Evolutionary conservation across 1,140 invertebrate genomes (phyloP).

Genomic region (Notospermus geniculatus): DNA sequence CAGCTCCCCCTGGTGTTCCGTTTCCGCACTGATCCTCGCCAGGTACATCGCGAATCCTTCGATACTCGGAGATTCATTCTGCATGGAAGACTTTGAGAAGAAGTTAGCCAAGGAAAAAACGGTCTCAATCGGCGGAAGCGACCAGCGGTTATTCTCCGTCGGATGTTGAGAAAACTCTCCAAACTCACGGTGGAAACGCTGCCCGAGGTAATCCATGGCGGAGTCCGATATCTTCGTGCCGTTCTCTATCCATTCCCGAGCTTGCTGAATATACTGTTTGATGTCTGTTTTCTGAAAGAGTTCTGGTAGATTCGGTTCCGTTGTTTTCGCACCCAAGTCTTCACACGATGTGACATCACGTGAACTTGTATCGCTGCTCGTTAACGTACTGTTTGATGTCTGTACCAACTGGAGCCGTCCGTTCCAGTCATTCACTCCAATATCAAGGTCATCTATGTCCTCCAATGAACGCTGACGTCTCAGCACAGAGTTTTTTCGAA

Average conservation of each 20-base stretch:
- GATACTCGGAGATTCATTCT: background rate
- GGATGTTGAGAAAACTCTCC: background rate
- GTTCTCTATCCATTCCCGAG: conserved; percentile 5
- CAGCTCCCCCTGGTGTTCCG: background rate
- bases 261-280: background rate
- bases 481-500: background rate
- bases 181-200: background rate
- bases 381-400: no score
- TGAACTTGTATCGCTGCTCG: background rate
- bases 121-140: conserved; percentile 6
- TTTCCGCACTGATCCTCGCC: background rate
- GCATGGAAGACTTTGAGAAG: conserved; percentile 7
- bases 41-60: conserved; percentile 9
- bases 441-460: no score
- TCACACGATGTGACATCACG: background rate
- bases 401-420: no score
- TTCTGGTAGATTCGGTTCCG: background rate
- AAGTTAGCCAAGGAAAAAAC: conserved; percentile 5
- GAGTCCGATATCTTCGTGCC: conserved; percentile 4
- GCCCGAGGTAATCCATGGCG: conserved; percentile 4
- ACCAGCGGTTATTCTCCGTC: conserved; percentile 4
- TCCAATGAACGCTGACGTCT: background rate
- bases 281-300: background rate
- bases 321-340: background rate
- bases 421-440: no score